These are phyloP conservation scores for Sitta carolinensis DNA, from an alignment of 2,797 vertebrate genomes.

Conservation along the genomic window DNA sequence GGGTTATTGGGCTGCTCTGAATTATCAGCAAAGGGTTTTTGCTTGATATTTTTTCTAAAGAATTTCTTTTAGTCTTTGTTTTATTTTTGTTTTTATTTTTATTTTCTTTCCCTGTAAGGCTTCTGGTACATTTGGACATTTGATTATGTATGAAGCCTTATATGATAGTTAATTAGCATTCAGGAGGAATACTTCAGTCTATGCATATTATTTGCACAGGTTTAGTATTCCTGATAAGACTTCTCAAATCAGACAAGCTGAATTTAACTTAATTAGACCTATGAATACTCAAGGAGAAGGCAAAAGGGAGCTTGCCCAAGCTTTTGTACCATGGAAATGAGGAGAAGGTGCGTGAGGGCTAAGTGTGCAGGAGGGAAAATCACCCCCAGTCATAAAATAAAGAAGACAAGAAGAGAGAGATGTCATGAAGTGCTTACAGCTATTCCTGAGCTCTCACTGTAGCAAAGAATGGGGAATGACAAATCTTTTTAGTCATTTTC, in stretches of 20 bases:
- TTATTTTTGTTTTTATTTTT: neutral
- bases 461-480: neutral
- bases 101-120: neutral
- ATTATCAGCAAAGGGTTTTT: neutral
- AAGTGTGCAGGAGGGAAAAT: neutral
- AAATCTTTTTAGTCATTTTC: neutral
- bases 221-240: conserved; percentile 74
- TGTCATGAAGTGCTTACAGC: conserved; percentile 7
- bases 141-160: conserved; percentile 13
- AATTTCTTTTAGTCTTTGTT: rapidly evolving
- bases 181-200: conserved; percentile 24
- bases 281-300: conserved; percentile 50
- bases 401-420: conserved; percentile 15
- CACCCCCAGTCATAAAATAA: neutral
- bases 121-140: neutral
- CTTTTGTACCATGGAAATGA: conserved; percentile 36
- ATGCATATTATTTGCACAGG: conserved; percentile 68
- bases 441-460: neutral
- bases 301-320: conserved; percentile 40
- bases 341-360: neutral
- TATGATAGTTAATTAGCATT: conserved; percentile 62
- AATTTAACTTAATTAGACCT: conserved; percentile 75
- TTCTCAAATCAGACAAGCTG: conserved; percentile 69
- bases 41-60: neutral
- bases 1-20: neutral